phyloP scores from a whole-genome alignment of 2,113 vertebrate genomes.

The Sus scrofa region DNA sequence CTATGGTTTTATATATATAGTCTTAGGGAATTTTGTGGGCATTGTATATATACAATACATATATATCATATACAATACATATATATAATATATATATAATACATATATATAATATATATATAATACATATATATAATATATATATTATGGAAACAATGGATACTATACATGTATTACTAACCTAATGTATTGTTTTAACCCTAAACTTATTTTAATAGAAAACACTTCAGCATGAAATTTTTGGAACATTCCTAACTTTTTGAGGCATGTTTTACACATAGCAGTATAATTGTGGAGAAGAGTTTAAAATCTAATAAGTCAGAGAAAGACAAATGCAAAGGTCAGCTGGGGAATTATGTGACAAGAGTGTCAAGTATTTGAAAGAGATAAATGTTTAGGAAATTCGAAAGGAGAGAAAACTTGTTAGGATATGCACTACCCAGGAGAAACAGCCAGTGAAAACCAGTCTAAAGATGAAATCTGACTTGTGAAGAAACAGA shows the following conservation, averaged over 20 bases:
- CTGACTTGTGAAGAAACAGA: not conserved
- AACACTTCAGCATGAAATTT: not conserved
- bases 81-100: too few species aligned
- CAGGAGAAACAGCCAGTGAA: not conserved
- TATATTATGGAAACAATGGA: too few species aligned
- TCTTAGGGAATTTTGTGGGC: not conserved
- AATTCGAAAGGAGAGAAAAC: not conserved
- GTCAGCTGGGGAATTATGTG: not conserved
- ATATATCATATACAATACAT: too few species aligned
- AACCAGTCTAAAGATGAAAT: not conserved
- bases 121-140: not conserved
- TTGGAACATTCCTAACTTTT: not conserved
- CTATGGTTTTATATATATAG: too few species aligned
- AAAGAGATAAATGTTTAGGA: not conserved
- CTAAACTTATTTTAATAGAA: not conserved
- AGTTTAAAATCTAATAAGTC: not conserved
- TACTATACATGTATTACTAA: not conserved
- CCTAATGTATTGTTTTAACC: not conserved
- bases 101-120: not conserved
- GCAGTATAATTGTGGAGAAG: not conserved
- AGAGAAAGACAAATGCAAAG: not conserved
- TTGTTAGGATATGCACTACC: not conserved
- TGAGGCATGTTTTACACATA: not conserved
- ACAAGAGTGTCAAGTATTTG: not conserved
- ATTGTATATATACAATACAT: too few species aligned